Conservation (phyloP, 2,888 invertebrate species). For the Gastrophysa polygoni region DNA sequence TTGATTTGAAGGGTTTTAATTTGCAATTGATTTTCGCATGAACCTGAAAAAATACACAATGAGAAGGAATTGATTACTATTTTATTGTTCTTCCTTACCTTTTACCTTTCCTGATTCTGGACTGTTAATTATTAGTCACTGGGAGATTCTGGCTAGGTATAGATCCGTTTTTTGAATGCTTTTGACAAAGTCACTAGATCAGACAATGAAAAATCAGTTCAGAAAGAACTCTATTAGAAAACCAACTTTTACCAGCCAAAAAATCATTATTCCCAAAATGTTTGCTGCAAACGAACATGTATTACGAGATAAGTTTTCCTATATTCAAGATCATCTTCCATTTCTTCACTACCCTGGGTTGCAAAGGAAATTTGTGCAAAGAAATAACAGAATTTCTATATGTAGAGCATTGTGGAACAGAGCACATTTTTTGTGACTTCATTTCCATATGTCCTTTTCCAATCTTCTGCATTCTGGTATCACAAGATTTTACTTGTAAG, state of each 20-base stretch:
- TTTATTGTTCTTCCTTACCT: not conserved
- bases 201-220: not conserved
- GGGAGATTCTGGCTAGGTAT: not conserved
- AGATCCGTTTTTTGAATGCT: not conserved
- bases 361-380: not conserved
- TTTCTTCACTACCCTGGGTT: not conserved
- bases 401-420: not conserved
- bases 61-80: not conserved
- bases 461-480: not conserved
- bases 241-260: not conserved
- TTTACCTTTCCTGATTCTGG: not conserved
- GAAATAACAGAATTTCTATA: not conserved
- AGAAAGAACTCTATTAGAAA: not conserved
- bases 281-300: constrained; percentile 7
- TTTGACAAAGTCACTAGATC: not conserved
- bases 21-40: not conserved
- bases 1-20: not conserved
- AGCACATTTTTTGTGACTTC: constrained; percentile 2
- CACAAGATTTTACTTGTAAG: no score
- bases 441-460: not conserved
- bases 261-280: not conserved
- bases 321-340: not conserved
- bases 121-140: not conserved
- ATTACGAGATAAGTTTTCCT: constrained; percentile 5
- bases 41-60: not conserved